A percentile compares a stretch with the other conserved stretches of the same genome.
phyloP scores from a whole-genome alignment of 2,888 invertebrate genomes.

The Leptura quadrifasciata region DNA sequence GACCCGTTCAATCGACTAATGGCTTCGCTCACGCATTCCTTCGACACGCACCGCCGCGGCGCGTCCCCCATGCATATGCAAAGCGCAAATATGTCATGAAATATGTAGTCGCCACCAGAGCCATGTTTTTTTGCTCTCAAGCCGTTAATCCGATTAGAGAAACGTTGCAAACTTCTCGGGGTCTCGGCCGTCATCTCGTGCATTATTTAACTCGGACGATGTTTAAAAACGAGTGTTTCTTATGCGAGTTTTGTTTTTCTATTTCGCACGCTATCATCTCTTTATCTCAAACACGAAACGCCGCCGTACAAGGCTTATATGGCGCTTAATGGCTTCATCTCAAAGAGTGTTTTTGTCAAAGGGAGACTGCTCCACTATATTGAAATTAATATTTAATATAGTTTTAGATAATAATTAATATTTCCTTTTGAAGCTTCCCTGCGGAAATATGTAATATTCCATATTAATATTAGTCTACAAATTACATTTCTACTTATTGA shows the following conservation, averaged over 20 bases:
- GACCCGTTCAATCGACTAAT: constrained; percentile 48
- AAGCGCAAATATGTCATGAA: constrained; percentile 56
- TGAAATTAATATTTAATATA: constrained; percentile 16
- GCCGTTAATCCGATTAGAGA: constrained; percentile 57
- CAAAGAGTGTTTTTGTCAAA: constrained; percentile 28
- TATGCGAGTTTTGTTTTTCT: constrained; percentile 28
- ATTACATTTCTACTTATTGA: too few relatives aligned
- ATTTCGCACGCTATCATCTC: constrained; percentile 26
- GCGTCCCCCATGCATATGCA: constrained; percentile 53
- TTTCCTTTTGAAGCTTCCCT: constrained; percentile 11
- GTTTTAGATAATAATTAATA: constrained; percentile 28
- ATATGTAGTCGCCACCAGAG: constrained; percentile 57
- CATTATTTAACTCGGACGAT: constrained; percentile 45
- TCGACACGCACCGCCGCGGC: constrained; percentile 35
- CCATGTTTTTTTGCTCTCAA: constrained; percentile 52
- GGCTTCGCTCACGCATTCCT: constrained; percentile 47
- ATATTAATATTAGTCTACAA: neutral
- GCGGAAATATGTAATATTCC: neutral
- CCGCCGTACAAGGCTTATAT: neutral
- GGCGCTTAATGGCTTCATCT: constrained; percentile 19
- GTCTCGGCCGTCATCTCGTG: constrained; percentile 39
- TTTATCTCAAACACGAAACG: constrained; percentile 32
- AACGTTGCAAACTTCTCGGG: constrained; percentile 36
- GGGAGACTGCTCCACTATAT: constrained; percentile 10
- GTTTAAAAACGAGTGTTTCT: constrained; percentile 28